phyloP scores from a whole-genome alignment of 2,888 invertebrate genomes.

The Cryptus armator region DNA sequence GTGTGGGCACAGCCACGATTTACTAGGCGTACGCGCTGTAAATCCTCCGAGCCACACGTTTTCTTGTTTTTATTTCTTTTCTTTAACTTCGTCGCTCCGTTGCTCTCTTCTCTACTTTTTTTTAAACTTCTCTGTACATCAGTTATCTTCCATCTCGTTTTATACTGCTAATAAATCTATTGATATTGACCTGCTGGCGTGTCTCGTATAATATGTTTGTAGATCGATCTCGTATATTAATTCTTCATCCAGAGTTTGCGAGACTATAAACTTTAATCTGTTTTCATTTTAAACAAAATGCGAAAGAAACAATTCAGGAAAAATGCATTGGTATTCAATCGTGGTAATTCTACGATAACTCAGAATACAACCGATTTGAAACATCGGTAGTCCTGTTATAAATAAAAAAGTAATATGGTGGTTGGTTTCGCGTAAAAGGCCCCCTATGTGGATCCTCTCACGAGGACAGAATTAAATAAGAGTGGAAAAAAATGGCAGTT shows the following conservation, averaged over 20 bases:
- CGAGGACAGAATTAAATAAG: neutral
- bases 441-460: no score
- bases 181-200: neutral
- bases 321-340: neutral
- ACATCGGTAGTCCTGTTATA: neutral
- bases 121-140: neutral
- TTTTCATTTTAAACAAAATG: neutral
- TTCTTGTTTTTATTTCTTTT: neutral
- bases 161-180: neutral
- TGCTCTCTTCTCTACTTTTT: neutral
- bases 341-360: neutral
- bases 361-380: no score
- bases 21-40: constrained; percentile 2
- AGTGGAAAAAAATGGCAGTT: neutral
- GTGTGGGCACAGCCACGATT: constrained; percentile 25
- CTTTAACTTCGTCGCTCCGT: neutral
- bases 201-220: neutral
- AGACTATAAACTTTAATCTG: neutral
- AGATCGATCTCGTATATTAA: neutral
- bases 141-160: neutral
- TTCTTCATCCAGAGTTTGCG: neutral
- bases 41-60: constrained; percentile 1
- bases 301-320: neutral
- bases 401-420: neutral
- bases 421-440: neutral